These are phyloP conservation scores for Riptortus pedestris DNA, from an alignment of 1,140 invertebrate species.

Conservation along the genomic window DNA sequence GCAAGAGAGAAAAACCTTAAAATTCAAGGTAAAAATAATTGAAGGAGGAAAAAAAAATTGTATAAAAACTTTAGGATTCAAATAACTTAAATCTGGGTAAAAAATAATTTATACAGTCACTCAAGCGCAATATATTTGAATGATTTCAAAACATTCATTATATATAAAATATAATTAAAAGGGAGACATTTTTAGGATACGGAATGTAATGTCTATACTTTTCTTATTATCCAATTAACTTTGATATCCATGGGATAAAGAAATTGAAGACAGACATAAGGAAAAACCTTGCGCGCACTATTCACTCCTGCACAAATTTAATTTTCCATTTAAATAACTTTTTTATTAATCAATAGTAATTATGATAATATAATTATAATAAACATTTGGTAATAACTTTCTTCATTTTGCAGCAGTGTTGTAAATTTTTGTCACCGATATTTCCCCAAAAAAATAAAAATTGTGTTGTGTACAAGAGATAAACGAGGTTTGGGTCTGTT, in stretches of 20 bases:
- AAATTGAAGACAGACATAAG: neutral
- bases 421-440: neutral
- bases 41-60: neutral
- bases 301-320: slow-evolving; percentile 14
- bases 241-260: slow-evolving; percentile 6
- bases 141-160: slow-evolving; percentile 25
- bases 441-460: slow-evolving; percentile 9
- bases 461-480: neutral
- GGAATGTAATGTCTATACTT: slow-evolving; percentile 25
- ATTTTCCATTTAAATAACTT: slow-evolving; percentile 1
- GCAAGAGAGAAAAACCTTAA: slow-evolving; percentile 19
- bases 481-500: neutral
- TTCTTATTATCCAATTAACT: neutral
- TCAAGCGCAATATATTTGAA: slow-evolving; percentile 27
- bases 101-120: slow-evolving; percentile 28
- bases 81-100: slow-evolving; percentile 13
- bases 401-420: neutral
- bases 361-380: slow-evolving; percentile 6
- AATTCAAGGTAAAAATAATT: slow-evolving; percentile 15
- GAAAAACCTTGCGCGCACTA: neutral
- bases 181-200: slow-evolving; percentile 18
- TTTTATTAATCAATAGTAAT: slow-evolving; percentile 17
- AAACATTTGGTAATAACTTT: slow-evolving; percentile 5
- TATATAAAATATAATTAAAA: slow-evolving; percentile 27
- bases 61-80: neutral